These are phyloP conservation scores for Liodrosophila aerea DNA, from an alignment of 2,888 invertebrate genomes.

Conservation along the genomic window DNA sequence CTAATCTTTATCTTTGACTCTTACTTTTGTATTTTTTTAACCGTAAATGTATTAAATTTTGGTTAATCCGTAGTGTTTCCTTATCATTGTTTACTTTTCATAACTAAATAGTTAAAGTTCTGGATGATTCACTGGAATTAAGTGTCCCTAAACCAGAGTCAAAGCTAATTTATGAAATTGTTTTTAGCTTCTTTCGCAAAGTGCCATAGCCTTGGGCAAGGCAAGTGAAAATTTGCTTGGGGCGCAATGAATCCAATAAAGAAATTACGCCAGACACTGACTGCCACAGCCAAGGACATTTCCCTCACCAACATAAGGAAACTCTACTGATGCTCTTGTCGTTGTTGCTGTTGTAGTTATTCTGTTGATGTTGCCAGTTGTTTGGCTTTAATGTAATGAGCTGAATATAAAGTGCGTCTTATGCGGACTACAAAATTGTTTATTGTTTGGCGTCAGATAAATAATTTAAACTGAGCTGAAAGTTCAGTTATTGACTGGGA, in stretches of 20 bases:
- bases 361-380: constrained; percentile 62
- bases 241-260: constrained; percentile 70
- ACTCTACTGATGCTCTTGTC: constrained; percentile 19
- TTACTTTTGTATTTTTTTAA: too few relatives aligned
- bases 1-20: too few relatives aligned
- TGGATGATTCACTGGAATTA: constrained; percentile 1
- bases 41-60: too few relatives aligned
- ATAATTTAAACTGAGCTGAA: constrained; percentile 57
- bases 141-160: constrained; percentile 16
- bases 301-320: constrained; percentile 25
- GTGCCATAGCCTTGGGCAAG: constrained; percentile 9
- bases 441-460: constrained; percentile 57
- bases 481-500: neutral
- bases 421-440: constrained; percentile 49
- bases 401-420: constrained; percentile 73
- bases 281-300: constrained; percentile 46
- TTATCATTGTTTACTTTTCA: neutral
- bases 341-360: constrained; percentile 18
- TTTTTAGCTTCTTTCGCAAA: constrained; percentile 53
- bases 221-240: constrained; percentile 46
- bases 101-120: constrained; percentile 3
- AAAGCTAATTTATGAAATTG: constrained; percentile 69
- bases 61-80: neutral
- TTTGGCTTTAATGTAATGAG: constrained; percentile 64
- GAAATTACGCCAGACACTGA: constrained; percentile 65